A percentile compares a stretch with the other conserved stretches of the same genome.
phyloP scores from a whole-genome alignment of 30 jellyfish, hydroid and myxozoan species.

The Cassiopea andromeda region DNA sequence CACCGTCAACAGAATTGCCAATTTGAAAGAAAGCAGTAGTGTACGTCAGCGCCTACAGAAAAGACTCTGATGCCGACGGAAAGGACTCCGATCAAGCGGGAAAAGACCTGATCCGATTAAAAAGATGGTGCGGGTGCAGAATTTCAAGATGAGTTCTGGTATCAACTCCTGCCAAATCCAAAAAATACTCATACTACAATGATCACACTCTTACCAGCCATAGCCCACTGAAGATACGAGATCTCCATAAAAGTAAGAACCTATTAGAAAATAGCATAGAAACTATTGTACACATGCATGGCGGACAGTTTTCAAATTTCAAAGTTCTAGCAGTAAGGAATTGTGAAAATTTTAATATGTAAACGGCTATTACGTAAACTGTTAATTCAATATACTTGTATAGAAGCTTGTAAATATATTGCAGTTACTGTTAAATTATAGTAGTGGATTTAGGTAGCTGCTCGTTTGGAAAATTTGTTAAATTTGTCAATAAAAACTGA shows the following conservation, averaged over 20 bases:
- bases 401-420: background rate
- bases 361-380: too few relatives aligned
- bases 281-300: too few relatives aligned
- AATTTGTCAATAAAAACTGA: background rate
- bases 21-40: background rate
- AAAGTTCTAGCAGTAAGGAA: too few relatives aligned
- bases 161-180: background rate
- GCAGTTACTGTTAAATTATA: background rate
- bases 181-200: too few relatives aligned
- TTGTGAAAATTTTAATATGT: too few relatives aligned
- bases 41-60: background rate
- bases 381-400: background rate
- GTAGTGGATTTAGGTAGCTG: background rate
- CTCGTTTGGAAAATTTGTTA: background rate
- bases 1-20: background rate
- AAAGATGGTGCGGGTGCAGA: background rate
- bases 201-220: too few relatives aligned
- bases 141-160: background rate
- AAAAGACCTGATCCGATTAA: too few relatives aligned
- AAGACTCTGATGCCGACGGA: background rate
- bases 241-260: too few relatives aligned
- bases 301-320: too few relatives aligned
- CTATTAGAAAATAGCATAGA: too few relatives aligned
- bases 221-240: too few relatives aligned
- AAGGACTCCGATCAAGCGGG: background rate